phyloP scores from a whole-genome alignment of 2,113 vertebrate genomes.

The Chauna torquata region DNA sequence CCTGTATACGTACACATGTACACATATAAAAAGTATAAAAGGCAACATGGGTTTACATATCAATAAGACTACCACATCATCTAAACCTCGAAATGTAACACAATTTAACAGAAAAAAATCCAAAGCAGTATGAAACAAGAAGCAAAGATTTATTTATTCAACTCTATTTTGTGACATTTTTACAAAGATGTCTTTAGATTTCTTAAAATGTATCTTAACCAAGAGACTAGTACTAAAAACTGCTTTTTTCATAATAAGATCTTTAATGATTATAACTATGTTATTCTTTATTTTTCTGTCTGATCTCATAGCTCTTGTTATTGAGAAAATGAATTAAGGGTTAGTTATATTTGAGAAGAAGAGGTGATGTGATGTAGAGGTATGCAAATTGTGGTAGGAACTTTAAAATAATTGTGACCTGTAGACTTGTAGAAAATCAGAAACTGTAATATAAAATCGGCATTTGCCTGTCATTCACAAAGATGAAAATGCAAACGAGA shows the following conservation, averaged over 20 bases:
- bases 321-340: background rate
- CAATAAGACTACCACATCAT: background rate
- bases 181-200: background rate
- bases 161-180: background rate
- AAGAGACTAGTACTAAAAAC: background rate
- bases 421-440: background rate
- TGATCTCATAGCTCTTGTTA: background rate
- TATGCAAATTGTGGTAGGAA: background rate
- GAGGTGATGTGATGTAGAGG: background rate
- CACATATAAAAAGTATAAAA: background rate
- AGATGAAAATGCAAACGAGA: conserved; percentile 9
- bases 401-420: background rate
- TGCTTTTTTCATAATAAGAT: background rate
- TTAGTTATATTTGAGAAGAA: background rate
- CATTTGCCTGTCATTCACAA: background rate
- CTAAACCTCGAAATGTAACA: background rate
- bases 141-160: background rate
- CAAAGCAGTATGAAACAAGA: background rate
- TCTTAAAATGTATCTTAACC: background rate
- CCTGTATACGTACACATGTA: background rate
- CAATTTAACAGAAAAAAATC: background rate
- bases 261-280: background rate
- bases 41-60: background rate
- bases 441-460: background rate
- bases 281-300: background rate